phyloP scores from a whole-genome alignment of 2,888 invertebrate species.

The Strigamia maritima region DNA sequence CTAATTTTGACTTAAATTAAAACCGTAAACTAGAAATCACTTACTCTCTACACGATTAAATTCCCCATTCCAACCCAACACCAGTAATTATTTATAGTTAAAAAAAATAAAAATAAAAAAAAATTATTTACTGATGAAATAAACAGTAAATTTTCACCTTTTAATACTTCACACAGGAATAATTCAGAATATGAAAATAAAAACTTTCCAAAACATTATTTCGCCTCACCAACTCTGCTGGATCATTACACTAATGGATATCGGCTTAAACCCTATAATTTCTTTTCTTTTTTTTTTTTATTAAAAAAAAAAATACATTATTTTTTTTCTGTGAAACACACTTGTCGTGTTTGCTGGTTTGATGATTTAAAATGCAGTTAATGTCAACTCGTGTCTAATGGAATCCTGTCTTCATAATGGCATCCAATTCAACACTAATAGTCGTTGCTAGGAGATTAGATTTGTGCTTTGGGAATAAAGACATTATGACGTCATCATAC shows the following conservation, averaged over 20 bases:
- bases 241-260: conserved; percentile 17
- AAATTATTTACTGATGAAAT: neutral
- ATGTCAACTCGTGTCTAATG: conserved; percentile 24
- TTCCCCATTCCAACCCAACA: neutral
- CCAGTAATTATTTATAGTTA: neutral
- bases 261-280: neutral
- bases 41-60: neutral
- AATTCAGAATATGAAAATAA: neutral
- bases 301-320: neutral
- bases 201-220: neutral
- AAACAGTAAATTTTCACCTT: neutral
- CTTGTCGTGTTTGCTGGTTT: conserved; percentile 1
- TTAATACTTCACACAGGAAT: neutral
- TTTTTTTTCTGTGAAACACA: conserved; percentile 6
- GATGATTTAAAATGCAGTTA: conserved; percentile 28
- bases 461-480: conserved; percentile 25
- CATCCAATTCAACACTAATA: conserved; percentile 28
- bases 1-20: too few species aligned
- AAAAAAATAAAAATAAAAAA: neutral
- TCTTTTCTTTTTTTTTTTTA: neutral
- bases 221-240: neutral
- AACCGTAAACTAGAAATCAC: too few species aligned
- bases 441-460: conserved; percentile 21
- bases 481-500: conserved; percentile 25
- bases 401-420: conserved; percentile 27